Evolutionary conservation across 2,797 vertebrate genomes (phyloP), one percentile per base, ranked within the genome.

Genomic region (Sphaeramia orbicularis): DNA sequence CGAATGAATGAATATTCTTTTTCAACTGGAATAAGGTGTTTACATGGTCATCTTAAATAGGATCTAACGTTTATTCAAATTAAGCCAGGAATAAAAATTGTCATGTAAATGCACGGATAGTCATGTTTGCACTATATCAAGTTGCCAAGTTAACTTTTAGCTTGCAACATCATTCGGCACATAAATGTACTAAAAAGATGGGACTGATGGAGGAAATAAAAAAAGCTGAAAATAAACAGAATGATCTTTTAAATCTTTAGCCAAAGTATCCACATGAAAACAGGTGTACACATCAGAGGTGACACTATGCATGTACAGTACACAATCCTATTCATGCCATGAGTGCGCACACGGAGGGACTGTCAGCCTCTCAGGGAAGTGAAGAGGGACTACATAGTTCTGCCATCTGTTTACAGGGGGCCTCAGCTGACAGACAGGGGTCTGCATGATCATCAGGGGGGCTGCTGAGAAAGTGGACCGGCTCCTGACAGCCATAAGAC

Each of bases 381-480:
- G 9, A 18, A 36, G 14, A 18, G 40, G 60, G 45, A 15, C 21
- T 24, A 45, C 58, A 81, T 85, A 85, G 79, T 90, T 85, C 76
- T 77, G 56, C 73, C 77, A 77, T 86, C 78, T 87, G 76, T 78
- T 75, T 56, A 50, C 14, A 40, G 78, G 60, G 71, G 60, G 71
- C 74, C 65, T 71, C 50, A 47, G 65, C 66, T 71, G 80, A 86
- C 70, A 74, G 74, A 66, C 4, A 38, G 49, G 65, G 63, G 16
- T 68, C 74, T 14, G 66, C 40, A 41, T 53, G 32, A 16, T 72
- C 72, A 67, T 47, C 59, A 48, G 10, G 3, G 1, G 15, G 35
- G 65, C 42, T 47, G 37, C 70, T 27, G 51, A 70, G 63, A 74
- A 72, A 55, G 57, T 15, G 1, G 30, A 53, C 19, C 52, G 57